Conservation (phyloP, 2,113 vertebrate species). For the Piliocolobus tephrosceles region DNA sequence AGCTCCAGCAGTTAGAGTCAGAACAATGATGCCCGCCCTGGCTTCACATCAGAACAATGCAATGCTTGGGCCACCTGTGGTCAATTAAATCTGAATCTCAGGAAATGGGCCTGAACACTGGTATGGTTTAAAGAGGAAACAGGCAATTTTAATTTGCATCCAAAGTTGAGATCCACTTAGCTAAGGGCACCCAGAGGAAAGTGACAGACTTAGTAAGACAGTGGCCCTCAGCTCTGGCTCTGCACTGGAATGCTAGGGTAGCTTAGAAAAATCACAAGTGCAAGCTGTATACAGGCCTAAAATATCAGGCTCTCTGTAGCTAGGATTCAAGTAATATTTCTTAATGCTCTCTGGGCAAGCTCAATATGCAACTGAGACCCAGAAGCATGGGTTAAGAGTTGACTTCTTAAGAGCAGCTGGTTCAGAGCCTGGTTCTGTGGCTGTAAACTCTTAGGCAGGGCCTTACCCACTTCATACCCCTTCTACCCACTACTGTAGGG, state of each 20-base stretch:
- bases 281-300: not conserved
- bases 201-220: not conserved
- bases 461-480: not conserved
- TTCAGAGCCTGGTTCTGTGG: not conserved
- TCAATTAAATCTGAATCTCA: not conserved
- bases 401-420: not conserved
- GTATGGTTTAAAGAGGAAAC: not conserved
- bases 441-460: not conserved
- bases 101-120: not conserved
- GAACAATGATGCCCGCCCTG: not conserved
- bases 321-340: not conserved
- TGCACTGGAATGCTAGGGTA: not conserved
- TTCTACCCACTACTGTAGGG: not conserved
- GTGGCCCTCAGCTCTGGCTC: not conserved
- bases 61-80: too few species aligned
- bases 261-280: not conserved
- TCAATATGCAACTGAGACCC: not conserved
- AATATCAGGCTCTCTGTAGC: not conserved
- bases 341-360: not conserved
- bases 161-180: not conserved
- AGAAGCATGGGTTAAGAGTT: not conserved
- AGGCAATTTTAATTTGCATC: not conserved
- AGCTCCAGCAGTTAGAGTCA: not conserved
- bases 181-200: not conserved
- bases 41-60: not conserved